Conservation (phyloP, 2,797 vertebrate species). For the Sphenopsis melanotis region DNA sequence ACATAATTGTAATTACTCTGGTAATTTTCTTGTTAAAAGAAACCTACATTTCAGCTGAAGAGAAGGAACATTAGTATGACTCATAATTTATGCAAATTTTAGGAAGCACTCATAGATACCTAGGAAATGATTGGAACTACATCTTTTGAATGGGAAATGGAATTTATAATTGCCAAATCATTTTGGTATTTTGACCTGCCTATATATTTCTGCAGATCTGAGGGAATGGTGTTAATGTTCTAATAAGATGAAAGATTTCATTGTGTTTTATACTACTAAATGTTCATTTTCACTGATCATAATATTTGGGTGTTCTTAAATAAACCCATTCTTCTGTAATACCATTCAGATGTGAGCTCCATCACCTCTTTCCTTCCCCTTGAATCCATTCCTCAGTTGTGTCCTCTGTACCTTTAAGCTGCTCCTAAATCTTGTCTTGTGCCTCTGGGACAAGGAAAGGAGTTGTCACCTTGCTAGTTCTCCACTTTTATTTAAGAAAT, state of each 20-base stretch:
- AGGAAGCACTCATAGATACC: conserved; percentile 16
- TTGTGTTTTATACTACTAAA: conserved; percentile 3
- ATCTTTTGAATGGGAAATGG: conserved; percentile 44
- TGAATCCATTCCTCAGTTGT: background rate
- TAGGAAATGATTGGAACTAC: conserved; percentile 15
- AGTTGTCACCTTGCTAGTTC: background rate
- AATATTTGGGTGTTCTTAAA: background rate
- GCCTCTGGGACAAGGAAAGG: background rate
- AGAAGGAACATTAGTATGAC: conserved; percentile 20
- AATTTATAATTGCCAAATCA: conserved; percentile 29
- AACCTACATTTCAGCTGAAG: background rate
- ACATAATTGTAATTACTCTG: conserved; percentile 39
- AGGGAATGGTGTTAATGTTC: background rate
- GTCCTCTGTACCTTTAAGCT: background rate
- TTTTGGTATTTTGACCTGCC: conserved; percentile 29
- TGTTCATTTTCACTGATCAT: background rate
- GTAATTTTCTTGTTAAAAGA: conserved; percentile 57
- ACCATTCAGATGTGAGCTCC: background rate
- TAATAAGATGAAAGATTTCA: conserved; percentile 7
- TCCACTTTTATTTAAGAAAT: background rate
- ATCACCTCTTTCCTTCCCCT: background rate
- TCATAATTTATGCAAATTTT: conserved; percentile 45
- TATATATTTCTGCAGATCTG: background rate
- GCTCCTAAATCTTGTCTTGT: background rate
- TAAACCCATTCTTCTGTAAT: conserved; percentile 1